Conservation (phyloP, 2,888 invertebrate species). For the Xestobium rufovillosum region DNA sequence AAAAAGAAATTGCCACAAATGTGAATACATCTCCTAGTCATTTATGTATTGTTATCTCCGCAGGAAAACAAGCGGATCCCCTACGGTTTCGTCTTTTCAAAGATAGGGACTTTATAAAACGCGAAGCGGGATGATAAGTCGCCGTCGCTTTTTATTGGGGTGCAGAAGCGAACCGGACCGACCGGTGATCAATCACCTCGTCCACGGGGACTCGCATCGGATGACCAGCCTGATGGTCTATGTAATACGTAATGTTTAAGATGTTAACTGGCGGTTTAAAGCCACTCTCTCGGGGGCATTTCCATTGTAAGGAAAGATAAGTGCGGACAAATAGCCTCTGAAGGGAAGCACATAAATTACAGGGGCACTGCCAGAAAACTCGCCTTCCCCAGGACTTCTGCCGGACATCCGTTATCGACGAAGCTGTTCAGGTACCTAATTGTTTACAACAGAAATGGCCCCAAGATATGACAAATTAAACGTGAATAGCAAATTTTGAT, state of each 20-base stretch:
- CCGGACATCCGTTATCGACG: too few species aligned
- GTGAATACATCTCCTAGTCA: constrained; percentile 40
- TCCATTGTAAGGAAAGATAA: constrained; percentile 34
- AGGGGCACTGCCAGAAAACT: too few species aligned
- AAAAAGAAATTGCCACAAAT: constrained; percentile 41
- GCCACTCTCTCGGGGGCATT: constrained; percentile 39
- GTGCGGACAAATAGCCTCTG: constrained; percentile 32
- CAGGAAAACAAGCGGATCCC: constrained; percentile 5
- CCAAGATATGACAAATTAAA: too few species aligned
- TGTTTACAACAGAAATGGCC: too few species aligned
- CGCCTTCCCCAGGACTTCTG: too few species aligned
- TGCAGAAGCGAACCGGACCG: constrained; percentile 27
- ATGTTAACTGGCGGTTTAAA: constrained; percentile 44
- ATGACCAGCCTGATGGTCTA: constrained; percentile 30
- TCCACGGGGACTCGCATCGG: constrained; percentile 26
- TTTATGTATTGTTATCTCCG: constrained; percentile 27
- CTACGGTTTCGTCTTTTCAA: constrained; percentile 4
- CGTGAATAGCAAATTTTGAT: too few species aligned
- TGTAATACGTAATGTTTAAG: constrained; percentile 44
- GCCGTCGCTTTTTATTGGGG: constrained; percentile 35
- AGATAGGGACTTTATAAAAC: constrained; percentile 36
- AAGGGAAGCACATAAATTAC: constrained; percentile 5
- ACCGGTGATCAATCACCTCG: constrained; percentile 42
- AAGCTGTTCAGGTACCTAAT: too few species aligned
- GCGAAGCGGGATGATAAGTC: constrained; percentile 37